Base-by-base conservation (phyloP, 2,888 invertebrate genomes). In the Muscina levida region DNA sequence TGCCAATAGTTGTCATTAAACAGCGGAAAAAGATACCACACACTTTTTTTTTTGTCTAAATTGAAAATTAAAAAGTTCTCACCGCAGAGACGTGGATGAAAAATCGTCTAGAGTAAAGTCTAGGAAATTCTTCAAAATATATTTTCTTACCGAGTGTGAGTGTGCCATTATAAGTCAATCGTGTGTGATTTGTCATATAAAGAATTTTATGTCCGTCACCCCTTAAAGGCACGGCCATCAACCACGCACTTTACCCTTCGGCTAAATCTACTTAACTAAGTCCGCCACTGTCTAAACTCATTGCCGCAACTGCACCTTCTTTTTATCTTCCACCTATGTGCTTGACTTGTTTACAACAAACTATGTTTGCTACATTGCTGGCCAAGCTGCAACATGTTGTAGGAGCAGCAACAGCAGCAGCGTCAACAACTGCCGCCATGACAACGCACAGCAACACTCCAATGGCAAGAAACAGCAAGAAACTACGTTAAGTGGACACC, bases 241-340 rank as follows among this genome's bases (percentile, higher is more conserved):
- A 46, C 44, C 66, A 51, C 53, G 15, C 79, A 79, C n/a, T n/a
- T 48, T 46, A 46, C 46, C 17, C 46, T 46, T 17, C n/a, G 6
- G 46, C 46, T 3, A 15, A 19, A 68, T 76, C 79, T 72, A 72
- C 79, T n/a, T n/a, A n/a, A n/a, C n/a, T n/a, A n/a, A n/a, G n/a
- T 59, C 72, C 72, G 75, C 72, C 75, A 79, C 76, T 79, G 72
- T 68, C 72, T 75, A 53, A 67, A 76, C 67, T 68, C 70, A 80
- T 72, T 80, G 79, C 72, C 76, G 79, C 72, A 76, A 72, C 79
- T 73, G 79, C 79, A 80, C 79, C 79, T 80, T 67, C 53, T 68
- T 56, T 65, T 46, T 62, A n/a, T 68, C 10, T 11, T 48, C n/a
- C 15, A 48, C 11, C 6, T 56, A 42, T 26, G 5, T 66, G n/a